A percentile compares a stretch with the other conserved stretches of the same genome.
Evolutionary conservation across 2,888 invertebrate genomes (phyloP).

Genomic region (Notodonta ziczac): DNA sequence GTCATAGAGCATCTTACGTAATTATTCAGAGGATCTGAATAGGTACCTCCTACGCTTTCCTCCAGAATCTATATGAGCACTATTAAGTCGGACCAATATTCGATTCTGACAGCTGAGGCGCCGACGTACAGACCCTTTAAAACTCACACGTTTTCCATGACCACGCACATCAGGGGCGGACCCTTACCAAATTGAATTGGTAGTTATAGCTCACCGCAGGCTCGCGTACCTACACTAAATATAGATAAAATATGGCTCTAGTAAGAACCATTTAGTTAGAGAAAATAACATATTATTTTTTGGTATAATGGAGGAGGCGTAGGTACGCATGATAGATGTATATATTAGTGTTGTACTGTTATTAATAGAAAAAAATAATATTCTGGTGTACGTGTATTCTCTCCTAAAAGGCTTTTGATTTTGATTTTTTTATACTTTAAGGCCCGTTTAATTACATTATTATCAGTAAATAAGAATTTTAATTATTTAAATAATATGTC

Average conservation of each 20-base stretch:
- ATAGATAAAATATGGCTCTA: slow-evolving; percentile 41
- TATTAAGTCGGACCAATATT: slow-evolving; percentile 37
- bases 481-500: no score
- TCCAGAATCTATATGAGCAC: slow-evolving; percentile 14
- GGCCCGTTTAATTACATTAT: no score
- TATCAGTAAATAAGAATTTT: no score
- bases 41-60: slow-evolving; percentile 15
- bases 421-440: no score
- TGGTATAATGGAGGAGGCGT: no score
- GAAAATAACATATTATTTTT: not conserved
- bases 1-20: no score
- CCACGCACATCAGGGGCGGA: slow-evolving; percentile 42
- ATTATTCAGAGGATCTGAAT: slow-evolving; percentile 7
- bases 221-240: slow-evolving; percentile 36
- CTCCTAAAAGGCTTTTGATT: no score
- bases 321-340: no score
- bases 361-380: no score
- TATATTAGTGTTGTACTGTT: no score
- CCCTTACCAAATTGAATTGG: slow-evolving; percentile 53
- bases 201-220: slow-evolving; percentile 42
- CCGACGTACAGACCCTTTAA: slow-evolving; percentile 26
- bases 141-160: slow-evolving; percentile 45
- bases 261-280: slow-evolving; percentile 7
- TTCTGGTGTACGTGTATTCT: no score
- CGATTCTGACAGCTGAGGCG: slow-evolving; percentile 31